Percentiles rank a stretch among this genome's conserved stretches.
These are phyloP conservation scores for Telmatochromis brachygnathus DNA, from an alignment of 2,113 vertebrate species.

Conservation along the genomic window DNA sequence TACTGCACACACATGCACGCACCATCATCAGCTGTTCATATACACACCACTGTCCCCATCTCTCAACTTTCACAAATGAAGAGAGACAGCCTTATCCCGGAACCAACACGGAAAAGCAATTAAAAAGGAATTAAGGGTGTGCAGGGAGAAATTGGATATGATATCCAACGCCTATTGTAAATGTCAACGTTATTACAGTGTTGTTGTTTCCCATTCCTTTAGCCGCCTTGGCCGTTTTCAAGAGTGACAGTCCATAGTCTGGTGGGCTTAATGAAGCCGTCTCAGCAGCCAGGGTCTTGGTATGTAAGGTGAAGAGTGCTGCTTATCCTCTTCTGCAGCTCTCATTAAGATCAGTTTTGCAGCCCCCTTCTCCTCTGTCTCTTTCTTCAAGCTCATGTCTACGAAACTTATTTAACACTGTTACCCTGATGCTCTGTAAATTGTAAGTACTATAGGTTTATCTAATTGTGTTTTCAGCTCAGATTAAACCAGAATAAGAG, in stretches of 20 bases:
- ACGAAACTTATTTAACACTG: conserved; percentile 36
- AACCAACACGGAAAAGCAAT: conserved; percentile 65
- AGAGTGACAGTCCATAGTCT: conserved; percentile 59
- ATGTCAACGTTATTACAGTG: conserved; percentile 71
- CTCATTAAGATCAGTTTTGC: conserved; percentile 54
- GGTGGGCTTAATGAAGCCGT: conserved; percentile 62
- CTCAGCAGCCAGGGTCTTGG: conserved; percentile 39
- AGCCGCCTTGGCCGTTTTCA: conserved; percentile 40
- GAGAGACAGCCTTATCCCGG: conserved; percentile 66
- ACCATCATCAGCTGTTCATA: not conserved
- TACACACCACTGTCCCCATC: conserved; percentile 39
- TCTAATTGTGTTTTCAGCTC: conserved; percentile 30
- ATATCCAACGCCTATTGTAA: conserved; percentile 65
- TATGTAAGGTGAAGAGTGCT: conserved; percentile 46
- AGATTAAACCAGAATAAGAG: not conserved
- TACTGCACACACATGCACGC: not conserved
- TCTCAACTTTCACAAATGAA: conserved; percentile 60
- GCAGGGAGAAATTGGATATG: conserved; percentile 69
- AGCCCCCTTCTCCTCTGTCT: not conserved
- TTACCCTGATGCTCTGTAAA: not conserved
- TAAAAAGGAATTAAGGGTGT: conserved; percentile 71
- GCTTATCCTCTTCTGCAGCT: conserved; percentile 44
- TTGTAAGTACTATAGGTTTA: not conserved
- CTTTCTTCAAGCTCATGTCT: conserved; percentile 28
- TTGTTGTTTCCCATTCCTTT: conserved; percentile 64